Evolutionary conservation across 2,797 vertebrate genomes (phyloP).

Genomic region (Gouania willdenowi): DNA sequence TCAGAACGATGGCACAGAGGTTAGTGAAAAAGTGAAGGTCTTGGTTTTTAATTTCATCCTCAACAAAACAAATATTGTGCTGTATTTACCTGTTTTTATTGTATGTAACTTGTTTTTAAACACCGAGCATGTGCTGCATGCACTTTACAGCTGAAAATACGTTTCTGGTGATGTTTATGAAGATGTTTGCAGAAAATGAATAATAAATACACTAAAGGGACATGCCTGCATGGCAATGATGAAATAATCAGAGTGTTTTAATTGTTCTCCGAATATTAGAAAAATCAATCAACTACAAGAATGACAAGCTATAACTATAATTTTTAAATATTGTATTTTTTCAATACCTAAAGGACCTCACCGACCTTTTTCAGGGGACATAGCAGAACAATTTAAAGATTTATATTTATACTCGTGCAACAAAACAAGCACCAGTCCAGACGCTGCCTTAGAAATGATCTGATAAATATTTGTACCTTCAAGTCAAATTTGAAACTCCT

Average conservation of each 20-base stretch:
- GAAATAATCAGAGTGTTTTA: not conserved
- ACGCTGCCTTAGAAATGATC: slow-evolving; percentile 73
- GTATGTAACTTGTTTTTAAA: slow-evolving; percentile 24
- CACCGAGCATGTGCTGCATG: slow-evolving; percentile 47
- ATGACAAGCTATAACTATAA: too few species aligned
- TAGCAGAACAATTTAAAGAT: slow-evolving; percentile 64
- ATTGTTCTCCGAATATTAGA: not conserved
- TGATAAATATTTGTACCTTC: slow-evolving; percentile 69
- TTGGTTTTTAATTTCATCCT: slow-evolving; percentile 17
- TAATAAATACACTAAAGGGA: slow-evolving; percentile 49
- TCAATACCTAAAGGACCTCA: slow-evolving; percentile 10
- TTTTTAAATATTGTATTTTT: too few species aligned
- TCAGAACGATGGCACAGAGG: slow-evolving; percentile 25
- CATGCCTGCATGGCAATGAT: slow-evolving; percentile 2
- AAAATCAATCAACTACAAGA: slow-evolving; percentile 1
- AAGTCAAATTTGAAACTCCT: slow-evolving; percentile 51
- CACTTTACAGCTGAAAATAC: slow-evolving; percentile 49
- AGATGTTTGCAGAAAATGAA: slow-evolving; percentile 7
- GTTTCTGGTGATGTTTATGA: slow-evolving; percentile 5
- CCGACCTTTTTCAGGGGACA: slow-evolving; percentile 38
- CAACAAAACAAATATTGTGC: slow-evolving; percentile 9
- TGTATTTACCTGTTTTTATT: slow-evolving; percentile 32
- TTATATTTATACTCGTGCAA: slow-evolving; percentile 71
- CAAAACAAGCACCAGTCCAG: slow-evolving; percentile 35
- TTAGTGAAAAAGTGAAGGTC: slow-evolving; percentile 8